Percentiles rank a stretch among this genome's conserved stretches.
These are phyloP conservation scores for Saguinus midas DNA, from an alignment of 2,113 vertebrate species.

Conservation along the genomic window DNA sequence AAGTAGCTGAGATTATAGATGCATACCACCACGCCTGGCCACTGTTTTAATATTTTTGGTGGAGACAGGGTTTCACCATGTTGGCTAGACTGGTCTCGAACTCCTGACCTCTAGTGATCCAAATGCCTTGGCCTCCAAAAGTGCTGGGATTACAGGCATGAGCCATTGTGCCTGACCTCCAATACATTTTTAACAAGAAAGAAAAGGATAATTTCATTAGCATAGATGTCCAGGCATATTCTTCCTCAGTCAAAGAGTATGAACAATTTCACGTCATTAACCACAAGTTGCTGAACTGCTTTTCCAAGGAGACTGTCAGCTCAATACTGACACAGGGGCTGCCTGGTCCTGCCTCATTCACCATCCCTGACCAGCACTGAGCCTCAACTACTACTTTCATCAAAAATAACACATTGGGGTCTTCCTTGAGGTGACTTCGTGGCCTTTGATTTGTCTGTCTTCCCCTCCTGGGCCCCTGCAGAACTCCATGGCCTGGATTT, in stretches of 20 bases:
- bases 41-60: too few species aligned
- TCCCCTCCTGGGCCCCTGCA: accelerated
- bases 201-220: neutral
- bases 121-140: too few species aligned
- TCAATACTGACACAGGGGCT: neutral
- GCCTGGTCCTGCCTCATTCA: neutral
- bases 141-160: too few species aligned
- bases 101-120: too few species aligned
- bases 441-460: neutral
- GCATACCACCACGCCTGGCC: too few species aligned
- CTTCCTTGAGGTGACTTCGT: neutral
- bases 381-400: neutral
- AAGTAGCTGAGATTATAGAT: too few species aligned
- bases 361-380: neutral
- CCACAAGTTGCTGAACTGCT: neutral
- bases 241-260: neutral
- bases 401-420: accelerated
- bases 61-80: too few species aligned
- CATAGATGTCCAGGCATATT: neutral
- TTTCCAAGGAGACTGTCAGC: neutral
- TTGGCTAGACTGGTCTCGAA: too few species aligned
- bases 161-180: too few species aligned
- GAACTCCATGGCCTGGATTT: neutral
- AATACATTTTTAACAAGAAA: too few species aligned
- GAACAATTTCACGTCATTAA: neutral